Percentiles rank a stretch among this genome's conserved stretches.
Evolutionary conservation across 2,888 invertebrate genomes (phyloP).

Genomic region (Teleiodes luculella): DNA sequence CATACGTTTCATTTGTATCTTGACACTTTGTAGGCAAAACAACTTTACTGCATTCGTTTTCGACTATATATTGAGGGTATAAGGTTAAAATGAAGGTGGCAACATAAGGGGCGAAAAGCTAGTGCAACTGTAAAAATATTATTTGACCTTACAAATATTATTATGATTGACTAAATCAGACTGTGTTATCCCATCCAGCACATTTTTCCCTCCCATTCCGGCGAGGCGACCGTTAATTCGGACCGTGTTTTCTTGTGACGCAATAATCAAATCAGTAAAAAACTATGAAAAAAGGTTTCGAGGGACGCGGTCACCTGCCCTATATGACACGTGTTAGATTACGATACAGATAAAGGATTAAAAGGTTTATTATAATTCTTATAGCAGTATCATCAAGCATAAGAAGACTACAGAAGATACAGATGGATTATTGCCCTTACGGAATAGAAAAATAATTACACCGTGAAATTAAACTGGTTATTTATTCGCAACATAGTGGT

Average conservation of each 20-base stretch:
- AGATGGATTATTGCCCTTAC: too few relatives aligned
- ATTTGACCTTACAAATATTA: too few relatives aligned
- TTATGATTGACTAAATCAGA: not conserved
- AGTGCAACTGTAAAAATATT: too few relatives aligned
- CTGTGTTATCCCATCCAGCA: not conserved
- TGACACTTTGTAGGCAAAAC: too few relatives aligned
- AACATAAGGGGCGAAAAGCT: too few relatives aligned
- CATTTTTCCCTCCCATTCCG: conserved; percentile 17
- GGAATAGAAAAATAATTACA: too few relatives aligned
- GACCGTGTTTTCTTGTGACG: conserved; percentile 35
- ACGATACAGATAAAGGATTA: conserved; percentile 3
- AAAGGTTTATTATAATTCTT: not conserved
- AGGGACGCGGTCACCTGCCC: conserved; percentile 17
- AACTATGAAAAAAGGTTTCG: conserved; percentile 9
- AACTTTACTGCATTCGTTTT: too few relatives aligned
- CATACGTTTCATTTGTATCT: too few relatives aligned
- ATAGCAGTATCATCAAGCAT: not conserved
- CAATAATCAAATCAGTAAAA: conserved; percentile 41
- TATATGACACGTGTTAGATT: conserved; percentile 2
- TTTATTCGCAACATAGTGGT: too few relatives aligned
- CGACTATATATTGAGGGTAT: too few relatives aligned
- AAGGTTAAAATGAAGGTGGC: too few relatives aligned
- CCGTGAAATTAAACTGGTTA: too few relatives aligned
- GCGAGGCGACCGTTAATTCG: conserved; percentile 58
- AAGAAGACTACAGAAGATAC: not conserved